These are phyloP conservation scores for Gerris lacustris DNA, from an alignment of 2,888 invertebrate genomes.

Conservation along the genomic window DNA sequence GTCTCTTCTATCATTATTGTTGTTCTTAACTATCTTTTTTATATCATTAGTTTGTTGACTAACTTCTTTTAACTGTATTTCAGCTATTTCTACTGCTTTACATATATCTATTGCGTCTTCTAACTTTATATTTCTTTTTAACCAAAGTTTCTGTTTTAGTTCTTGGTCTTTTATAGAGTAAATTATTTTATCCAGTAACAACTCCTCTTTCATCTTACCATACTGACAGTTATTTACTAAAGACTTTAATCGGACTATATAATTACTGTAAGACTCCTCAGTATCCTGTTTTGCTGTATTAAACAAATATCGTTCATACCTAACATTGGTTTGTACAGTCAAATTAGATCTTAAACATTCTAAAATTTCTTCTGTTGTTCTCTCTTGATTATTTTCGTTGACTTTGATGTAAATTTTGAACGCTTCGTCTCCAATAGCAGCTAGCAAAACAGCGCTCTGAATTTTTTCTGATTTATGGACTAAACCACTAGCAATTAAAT, in stretches of 20 bases:
- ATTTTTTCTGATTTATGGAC: neutral
- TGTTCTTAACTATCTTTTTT: no score
- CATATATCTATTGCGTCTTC: no score
- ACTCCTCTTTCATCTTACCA: slow-evolving; percentile 1
- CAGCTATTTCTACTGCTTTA: no score
- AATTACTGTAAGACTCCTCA: neutral
- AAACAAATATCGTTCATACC: neutral
- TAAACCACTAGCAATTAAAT: neutral
- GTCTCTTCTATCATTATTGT: no score
- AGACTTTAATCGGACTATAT: neutral
- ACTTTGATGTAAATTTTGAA: neutral
- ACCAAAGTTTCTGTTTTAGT: no score
- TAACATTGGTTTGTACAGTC: neutral
- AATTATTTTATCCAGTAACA: neutral
- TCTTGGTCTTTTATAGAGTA: no score
- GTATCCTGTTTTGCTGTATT: neutral
- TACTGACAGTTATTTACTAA: neutral
- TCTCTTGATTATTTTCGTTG: neutral
- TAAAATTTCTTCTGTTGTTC: neutral
- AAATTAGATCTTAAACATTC: neutral
- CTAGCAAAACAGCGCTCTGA: neutral
- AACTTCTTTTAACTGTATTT: no score
- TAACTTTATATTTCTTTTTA: no score
- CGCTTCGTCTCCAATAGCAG: neutral
- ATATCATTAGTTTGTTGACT: no score